Conservation (phyloP, 2,113 vertebrate genomes). For the Talpa occidentalis region DNA sequence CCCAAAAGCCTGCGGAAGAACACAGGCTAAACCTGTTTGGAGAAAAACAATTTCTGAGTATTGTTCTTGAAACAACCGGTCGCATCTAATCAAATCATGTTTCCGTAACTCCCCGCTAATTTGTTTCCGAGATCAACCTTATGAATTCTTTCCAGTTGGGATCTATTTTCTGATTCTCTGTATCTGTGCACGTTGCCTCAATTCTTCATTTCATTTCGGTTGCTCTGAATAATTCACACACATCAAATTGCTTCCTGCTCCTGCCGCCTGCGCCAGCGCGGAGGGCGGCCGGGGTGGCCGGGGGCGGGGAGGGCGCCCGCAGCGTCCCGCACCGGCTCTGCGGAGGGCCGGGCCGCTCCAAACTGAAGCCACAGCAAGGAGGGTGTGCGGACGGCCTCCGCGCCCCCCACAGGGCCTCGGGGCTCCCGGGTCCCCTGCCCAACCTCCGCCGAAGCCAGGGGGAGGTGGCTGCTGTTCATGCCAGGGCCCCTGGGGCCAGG, state of each 20-base stretch:
- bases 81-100: not conserved
- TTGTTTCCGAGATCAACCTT: not conserved
- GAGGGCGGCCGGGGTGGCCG: accelerated
- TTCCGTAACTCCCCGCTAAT: not conserved
- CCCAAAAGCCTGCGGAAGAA: accelerated
- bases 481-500: not conserved
- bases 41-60: not conserved
- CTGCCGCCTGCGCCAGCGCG: not conserved
- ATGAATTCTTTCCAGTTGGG: accelerated
- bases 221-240: conserved; percentile 55
- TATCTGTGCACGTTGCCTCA: accelerated
- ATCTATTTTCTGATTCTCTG: not conserved
- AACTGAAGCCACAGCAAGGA: not conserved
- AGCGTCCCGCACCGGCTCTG: too few species aligned
- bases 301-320: accelerated
- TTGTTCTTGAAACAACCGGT: not conserved
- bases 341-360: accelerated
- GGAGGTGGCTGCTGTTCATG: accelerated
- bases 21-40: accelerated
- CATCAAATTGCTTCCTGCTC: not conserved
- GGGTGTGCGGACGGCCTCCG: accelerated
- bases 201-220: not conserved
- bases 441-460: too few species aligned
- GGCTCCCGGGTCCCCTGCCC: not conserved
- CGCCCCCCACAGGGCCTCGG: accelerated